These are phyloP conservation scores for Micromussa lordhowensis DNA, from an alignment of 92 coral and sea anemone species.

Conservation along the genomic window DNA sequence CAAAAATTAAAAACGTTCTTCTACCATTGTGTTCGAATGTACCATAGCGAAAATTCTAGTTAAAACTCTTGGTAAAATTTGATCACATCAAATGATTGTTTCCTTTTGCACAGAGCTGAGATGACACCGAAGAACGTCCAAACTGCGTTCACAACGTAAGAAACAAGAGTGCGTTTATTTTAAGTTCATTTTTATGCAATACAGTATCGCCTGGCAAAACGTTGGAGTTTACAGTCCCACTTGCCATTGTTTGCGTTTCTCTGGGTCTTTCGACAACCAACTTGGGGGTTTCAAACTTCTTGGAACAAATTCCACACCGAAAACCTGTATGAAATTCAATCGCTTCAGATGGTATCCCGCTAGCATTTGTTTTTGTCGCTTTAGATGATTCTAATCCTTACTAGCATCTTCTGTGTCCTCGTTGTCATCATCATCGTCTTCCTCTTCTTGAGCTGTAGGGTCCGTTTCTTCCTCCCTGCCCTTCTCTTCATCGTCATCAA, in stretches of 20 bases:
- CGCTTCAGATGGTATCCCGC: not conserved
- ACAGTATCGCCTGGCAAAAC: not conserved
- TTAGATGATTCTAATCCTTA: not conserved
- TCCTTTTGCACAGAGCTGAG: not conserved
- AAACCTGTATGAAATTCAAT: not conserved
- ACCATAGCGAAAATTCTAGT: not conserved
- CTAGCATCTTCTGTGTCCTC: not conserved
- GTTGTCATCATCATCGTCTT: not conserved
- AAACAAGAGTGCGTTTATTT: not conserved
- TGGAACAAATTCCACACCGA: not conserved
- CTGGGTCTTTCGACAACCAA: not conserved
- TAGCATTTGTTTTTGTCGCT: not conserved
- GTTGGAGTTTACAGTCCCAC: not conserved
- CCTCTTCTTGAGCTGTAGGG: not conserved
- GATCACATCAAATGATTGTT: not conserved
- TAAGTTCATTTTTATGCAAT: not conserved
- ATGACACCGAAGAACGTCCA: not conserved
- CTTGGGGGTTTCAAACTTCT: not conserved
- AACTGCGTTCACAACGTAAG: not conserved
- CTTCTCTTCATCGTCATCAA: constrained; percentile 71
- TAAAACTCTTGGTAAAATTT: not conserved
- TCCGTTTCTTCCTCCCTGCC: constrained; percentile 8
- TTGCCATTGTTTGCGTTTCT: not conserved
- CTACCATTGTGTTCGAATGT: not conserved
- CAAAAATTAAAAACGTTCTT: not conserved